Percentiles rank a stretch among this genome's conserved stretches.
Evolutionary conservation across 1,140 invertebrate species (phyloP).

Genomic region (Bradysia coprophila): DNA sequence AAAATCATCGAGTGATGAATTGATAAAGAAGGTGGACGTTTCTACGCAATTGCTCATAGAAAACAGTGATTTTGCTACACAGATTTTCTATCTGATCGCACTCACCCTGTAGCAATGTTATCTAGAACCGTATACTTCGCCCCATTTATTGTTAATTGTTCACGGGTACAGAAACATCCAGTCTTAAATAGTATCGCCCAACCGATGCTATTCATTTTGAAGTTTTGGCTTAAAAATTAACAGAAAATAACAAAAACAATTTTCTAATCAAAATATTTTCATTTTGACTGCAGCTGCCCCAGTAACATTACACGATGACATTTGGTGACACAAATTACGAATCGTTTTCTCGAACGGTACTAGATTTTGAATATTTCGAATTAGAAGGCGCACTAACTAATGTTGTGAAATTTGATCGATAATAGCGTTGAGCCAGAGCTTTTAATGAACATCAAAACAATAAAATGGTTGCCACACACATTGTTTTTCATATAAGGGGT

Average conservation of each 20-base stretch:
- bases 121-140: slow-evolving; percentile 48
- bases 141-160: slow-evolving; percentile 50
- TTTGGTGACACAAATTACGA: too few relatives aligned
- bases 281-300: neutral
- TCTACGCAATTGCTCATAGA: too few relatives aligned
- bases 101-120: slow-evolving; percentile 60
- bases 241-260: too few relatives aligned
- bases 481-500: too few relatives aligned
- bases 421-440: too few relatives aligned
- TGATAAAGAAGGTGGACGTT: neutral
- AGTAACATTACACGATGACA: too few relatives aligned
- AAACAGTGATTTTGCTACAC: neutral
- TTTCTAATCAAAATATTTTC: neutral
- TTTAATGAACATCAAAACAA: too few relatives aligned
- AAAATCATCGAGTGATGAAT: neutral
- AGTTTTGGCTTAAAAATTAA: neutral
- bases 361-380: too few relatives aligned
- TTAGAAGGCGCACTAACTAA: too few relatives aligned
- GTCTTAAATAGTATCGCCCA: slow-evolving; percentile 50
- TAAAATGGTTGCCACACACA: too few relatives aligned
- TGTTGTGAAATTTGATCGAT: too few relatives aligned
- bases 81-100: slow-evolving; percentile 9
- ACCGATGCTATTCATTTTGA: slow-evolving; percentile 46
- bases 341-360: too few relatives aligned
- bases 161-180: slow-evolving; percentile 61